Percentiles rank a stretch among this genome's conserved stretches.
These are phyloP conservation scores for Lepidurus couesii DNA, from an alignment of 1,140 invertebrate genomes.

Conservation along the genomic window DNA sequence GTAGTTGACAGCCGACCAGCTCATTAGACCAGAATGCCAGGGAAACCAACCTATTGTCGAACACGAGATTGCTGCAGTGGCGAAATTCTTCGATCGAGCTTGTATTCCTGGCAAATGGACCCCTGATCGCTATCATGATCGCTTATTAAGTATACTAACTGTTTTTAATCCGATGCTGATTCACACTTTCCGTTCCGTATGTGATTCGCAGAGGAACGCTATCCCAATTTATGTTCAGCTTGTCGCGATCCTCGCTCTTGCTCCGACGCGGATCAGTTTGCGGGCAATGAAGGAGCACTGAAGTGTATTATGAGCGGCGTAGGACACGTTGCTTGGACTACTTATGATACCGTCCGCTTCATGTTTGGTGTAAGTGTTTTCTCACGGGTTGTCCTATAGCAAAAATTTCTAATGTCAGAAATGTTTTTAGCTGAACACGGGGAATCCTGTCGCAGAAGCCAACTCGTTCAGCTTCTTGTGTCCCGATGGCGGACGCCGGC, in stretches of 20 bases:
- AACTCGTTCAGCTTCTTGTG: slow-evolving; percentile 68
- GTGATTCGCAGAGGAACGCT: slow-evolving; percentile 56
- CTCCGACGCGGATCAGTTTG: slow-evolving; percentile 73
- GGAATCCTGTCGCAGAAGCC: slow-evolving; percentile 39
- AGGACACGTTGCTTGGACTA: slow-evolving; percentile 77
- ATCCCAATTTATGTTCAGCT: slow-evolving; percentile 63
- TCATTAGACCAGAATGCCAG: slow-evolving; percentile 60
- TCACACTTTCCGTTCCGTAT: slow-evolving; percentile 24
- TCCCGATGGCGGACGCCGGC: slow-evolving; percentile 65
- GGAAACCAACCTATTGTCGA: slow-evolving; percentile 62
- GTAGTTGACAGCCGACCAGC: slow-evolving; percentile 61
- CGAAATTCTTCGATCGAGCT: slow-evolving; percentile 64
- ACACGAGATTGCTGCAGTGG: slow-evolving; percentile 65
- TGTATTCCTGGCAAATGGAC: slow-evolving; percentile 76
- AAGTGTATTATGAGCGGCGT: slow-evolving; percentile 68
- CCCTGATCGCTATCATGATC: slow-evolving; percentile 59
- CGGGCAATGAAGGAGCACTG: slow-evolving; percentile 76
- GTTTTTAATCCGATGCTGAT: slow-evolving; percentile 7
- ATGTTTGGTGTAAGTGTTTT: slow-evolving; percentile 54
- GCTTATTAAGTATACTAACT: slow-evolving; percentile 54
- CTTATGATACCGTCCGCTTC: slow-evolving; percentile 67
- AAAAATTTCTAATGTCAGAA: slow-evolving; percentile 24
- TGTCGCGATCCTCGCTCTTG: slow-evolving; percentile 66
- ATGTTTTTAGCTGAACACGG: slow-evolving; percentile 50
- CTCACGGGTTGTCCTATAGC: neutral